A percentile compares a stretch with the other conserved stretches of the same genome.
Evolutionary conservation across 2,888 invertebrate species (phyloP).

Genomic region (Podotricha telesiphe): DNA sequence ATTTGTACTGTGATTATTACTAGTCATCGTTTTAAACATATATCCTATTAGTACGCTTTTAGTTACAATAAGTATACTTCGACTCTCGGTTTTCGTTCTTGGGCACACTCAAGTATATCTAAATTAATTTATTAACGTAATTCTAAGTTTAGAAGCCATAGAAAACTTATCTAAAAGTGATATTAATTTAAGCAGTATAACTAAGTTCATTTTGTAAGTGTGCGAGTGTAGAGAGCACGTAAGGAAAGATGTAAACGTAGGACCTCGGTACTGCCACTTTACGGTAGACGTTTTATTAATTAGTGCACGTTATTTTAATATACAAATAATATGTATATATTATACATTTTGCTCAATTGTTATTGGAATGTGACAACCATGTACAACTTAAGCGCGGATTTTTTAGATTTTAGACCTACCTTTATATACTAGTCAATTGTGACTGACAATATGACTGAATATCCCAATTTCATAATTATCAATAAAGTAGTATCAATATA

Average conservation of each 20-base stretch:
- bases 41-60: slow-evolving; percentile 28
- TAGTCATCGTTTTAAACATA: slow-evolving; percentile 16
- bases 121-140: slow-evolving; percentile 21
- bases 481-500: not conserved
- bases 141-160: slow-evolving; percentile 41
- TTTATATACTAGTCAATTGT: slow-evolving; percentile 1
- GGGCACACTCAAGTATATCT: slow-evolving; percentile 15
- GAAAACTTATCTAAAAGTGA: slow-evolving; percentile 75
- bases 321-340: slow-evolving; percentile 24
- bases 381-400: slow-evolving; percentile 13
- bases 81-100: slow-evolving; percentile 6
- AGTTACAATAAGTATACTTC: slow-evolving; percentile 17
- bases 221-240: slow-evolving; percentile 52
- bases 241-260: slow-evolving; percentile 55
- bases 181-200: slow-evolving; percentile 79
- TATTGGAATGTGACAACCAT: slow-evolving; percentile 17
- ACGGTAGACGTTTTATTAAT: slow-evolving; percentile 52
- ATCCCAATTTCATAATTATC: slow-evolving; percentile 8
- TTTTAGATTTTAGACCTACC: slow-evolving; percentile 23
- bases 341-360: slow-evolving; percentile 43
- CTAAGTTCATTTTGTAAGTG: slow-evolving; percentile 75
- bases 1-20: slow-evolving; percentile 30
- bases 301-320: slow-evolving; percentile 30
- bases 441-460: slow-evolving; percentile 11
- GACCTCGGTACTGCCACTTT: slow-evolving; percentile 54